These are phyloP conservation scores for cat (Felis catus) DNA, from an alignment of 2,113 vertebrate genomes.

Conservation along the genomic window F.catus_Fca126_mat1.0 CM031420.1:83070001-83070500, in stretches of 20 bases:
- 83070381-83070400: background rate
- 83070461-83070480: background rate
- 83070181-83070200: constrained; percentile 17
- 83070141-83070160: background rate
- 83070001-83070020: background rate
- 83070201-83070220: background rate
- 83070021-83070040: background rate
- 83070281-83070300: background rate
- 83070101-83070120: background rate
- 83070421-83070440: constrained; percentile 16
- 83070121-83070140: background rate
- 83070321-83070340: background rate
- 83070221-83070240: background rate
- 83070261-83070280: constrained; percentile 8
- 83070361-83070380: constrained; percentile 14
- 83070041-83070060: background rate
- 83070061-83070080: background rate
- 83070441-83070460: background rate
- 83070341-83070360: constrained; percentile 1
- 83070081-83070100: background rate
- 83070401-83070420: background rate
- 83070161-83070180: background rate
- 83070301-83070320: constrained; percentile 32
- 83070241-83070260: background rate
- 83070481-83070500: background rate